These are phyloP conservation scores for Perccottus glenii DNA, from an alignment of 2,113 vertebrate species.

Conservation along the genomic window DNA sequence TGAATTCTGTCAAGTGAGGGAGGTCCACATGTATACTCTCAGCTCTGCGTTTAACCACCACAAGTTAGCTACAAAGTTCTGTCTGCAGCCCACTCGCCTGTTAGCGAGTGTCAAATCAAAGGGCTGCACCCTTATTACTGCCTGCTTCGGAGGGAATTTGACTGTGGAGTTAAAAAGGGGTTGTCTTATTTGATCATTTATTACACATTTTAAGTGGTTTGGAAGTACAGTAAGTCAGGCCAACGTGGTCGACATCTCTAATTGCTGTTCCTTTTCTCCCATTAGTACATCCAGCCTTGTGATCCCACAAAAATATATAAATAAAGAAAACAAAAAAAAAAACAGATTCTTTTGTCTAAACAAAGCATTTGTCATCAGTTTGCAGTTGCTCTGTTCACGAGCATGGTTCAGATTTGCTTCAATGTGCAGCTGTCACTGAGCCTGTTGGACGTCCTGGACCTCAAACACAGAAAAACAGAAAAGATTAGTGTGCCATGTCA, in stretches of 20 bases:
- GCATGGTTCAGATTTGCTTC: constrained; percentile 72
- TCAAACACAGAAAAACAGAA: constrained; percentile 76
- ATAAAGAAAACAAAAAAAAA: no score
- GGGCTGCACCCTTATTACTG: constrained; percentile 77
- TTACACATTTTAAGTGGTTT: constrained; percentile 82
- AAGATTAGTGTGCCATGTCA: constrained; percentile 78
- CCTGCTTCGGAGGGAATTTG: constrained; percentile 74
- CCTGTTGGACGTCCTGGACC: constrained; percentile 72
- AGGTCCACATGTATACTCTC: constrained; percentile 63
- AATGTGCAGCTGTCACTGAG: constrained; percentile 76
- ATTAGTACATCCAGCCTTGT: constrained; percentile 79
- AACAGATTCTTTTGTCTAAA: constrained; percentile 47
- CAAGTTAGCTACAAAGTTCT: constrained; percentile 69
- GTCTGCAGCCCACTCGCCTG: constrained; percentile 58
- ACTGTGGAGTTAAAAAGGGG: constrained; percentile 77
- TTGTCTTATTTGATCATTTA: constrained; percentile 84
- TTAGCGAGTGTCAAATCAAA: constrained; percentile 73
- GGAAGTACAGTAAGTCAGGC: constrained; percentile 80
- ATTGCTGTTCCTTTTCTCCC: constrained; percentile 76
- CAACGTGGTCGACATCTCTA: constrained; percentile 75
- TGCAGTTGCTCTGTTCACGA: constrained; percentile 74
- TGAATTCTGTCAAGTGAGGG: not conserved
- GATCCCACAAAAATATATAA: constrained; percentile 64
- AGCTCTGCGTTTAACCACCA: constrained; percentile 71
- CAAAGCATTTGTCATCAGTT: constrained; percentile 80